A percentile compares a stretch with the other conserved stretches of the same genome.
phyloP scores from a whole-genome alignment of 2,888 invertebrate species.

The Caenorhabditis uteleia region DNA sequence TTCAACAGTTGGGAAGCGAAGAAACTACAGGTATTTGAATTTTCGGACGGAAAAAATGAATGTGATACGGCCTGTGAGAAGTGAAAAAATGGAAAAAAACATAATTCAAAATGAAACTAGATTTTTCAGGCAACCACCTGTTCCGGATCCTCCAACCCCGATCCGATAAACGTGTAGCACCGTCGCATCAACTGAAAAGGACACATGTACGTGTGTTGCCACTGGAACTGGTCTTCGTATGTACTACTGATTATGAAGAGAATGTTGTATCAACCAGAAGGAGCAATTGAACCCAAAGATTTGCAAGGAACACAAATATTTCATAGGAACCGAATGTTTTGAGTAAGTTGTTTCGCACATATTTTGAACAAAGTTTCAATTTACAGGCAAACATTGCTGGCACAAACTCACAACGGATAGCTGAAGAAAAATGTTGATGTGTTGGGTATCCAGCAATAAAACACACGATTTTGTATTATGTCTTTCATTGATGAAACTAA shows the following conservation, averaged over 20 bases:
- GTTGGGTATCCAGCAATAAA: too few species aligned
- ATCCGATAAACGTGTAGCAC: slow-evolving; percentile 96
- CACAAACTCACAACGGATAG: too few species aligned
- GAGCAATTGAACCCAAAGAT: slow-evolving; percentile 77
- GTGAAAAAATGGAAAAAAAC: slow-evolving; percentile 35
- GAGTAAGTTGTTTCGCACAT: too few species aligned
- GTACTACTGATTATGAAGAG: slow-evolving; percentile 96
- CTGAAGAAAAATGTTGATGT: too few species aligned
- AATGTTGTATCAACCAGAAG: slow-evolving; percentile 82
- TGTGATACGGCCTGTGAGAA: slow-evolving; percentile 52
- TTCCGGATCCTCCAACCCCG: slow-evolving; percentile 91
- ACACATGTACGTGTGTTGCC: slow-evolving; percentile 97
- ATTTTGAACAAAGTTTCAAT: too few species aligned
- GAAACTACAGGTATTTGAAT: slow-evolving; percentile 36
- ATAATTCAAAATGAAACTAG: neutral
- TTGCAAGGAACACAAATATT: too few species aligned
- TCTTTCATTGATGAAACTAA: too few species aligned
- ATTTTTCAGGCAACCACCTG: slow-evolving; percentile 84
- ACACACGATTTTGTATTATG: too few species aligned
- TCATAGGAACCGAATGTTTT: too few species aligned
- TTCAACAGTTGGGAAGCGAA: slow-evolving; percentile 54
- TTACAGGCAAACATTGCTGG: too few species aligned
- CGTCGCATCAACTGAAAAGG: slow-evolving; percentile 86
- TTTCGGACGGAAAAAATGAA: neutral
- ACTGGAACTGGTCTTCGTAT: slow-evolving; percentile 91